These are phyloP conservation scores for Mus spretus DNA, from an alignment of 2,797 vertebrate species.

Conservation along the genomic window DNA sequence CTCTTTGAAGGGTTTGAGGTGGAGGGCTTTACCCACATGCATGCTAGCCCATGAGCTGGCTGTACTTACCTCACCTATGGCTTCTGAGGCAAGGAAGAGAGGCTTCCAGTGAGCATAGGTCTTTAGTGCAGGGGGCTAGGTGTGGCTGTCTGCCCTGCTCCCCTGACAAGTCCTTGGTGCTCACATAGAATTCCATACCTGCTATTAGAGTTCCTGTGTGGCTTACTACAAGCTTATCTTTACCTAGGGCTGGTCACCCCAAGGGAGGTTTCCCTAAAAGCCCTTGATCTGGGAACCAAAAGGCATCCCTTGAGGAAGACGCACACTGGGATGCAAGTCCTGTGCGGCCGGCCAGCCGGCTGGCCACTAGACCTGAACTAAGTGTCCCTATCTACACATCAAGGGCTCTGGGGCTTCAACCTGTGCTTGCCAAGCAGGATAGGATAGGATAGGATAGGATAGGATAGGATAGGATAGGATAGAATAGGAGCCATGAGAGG, in stretches of 20 bases:
- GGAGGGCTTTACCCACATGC: not conserved
- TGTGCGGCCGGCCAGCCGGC: not conserved
- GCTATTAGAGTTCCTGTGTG: not conserved
- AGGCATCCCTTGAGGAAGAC: not conserved
- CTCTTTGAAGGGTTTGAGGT: not conserved
- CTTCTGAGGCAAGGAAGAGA: not conserved
- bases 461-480: not conserved
- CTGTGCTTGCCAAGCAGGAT: not conserved
- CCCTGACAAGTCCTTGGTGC: no score
- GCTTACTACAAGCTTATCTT: not conserved
- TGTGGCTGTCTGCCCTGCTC: not conserved
- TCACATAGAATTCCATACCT: not conserved
- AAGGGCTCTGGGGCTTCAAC: not conserved
- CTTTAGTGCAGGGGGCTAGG: not conserved
- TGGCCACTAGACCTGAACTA: not conserved
- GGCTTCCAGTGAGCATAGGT: not conserved
- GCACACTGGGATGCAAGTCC: not conserved
- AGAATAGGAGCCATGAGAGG: not conserved
- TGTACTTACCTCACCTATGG: not conserved
- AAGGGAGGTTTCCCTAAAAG: not conserved
- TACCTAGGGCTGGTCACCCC: not conserved
- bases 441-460: not conserved
- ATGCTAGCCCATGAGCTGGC: rapidly evolving
- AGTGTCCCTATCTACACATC: not conserved
- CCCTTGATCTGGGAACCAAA: not conserved